phyloP scores from a whole-genome alignment of 2,113 vertebrate genomes.

The Sapayoa aenigma region DNA sequence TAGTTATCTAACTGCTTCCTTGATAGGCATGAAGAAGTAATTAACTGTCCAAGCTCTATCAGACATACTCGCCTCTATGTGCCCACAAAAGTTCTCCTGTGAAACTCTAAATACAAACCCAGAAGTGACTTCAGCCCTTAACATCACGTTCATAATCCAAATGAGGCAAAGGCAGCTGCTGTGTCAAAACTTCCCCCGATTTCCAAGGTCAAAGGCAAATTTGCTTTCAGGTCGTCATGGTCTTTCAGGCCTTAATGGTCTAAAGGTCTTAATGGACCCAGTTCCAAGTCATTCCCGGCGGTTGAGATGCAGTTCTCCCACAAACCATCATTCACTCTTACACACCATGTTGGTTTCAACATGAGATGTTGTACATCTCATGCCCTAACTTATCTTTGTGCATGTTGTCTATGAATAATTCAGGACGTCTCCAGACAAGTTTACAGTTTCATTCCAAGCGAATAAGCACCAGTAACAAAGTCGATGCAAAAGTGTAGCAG shows the following conservation, averaged over 20 bases:
- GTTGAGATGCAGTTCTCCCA: neutral
- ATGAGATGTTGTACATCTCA: conserved; percentile 17
- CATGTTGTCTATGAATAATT: conserved; percentile 62
- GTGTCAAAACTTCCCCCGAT: neutral
- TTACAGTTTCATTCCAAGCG: conserved; percentile 68
- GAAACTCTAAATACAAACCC: neutral
- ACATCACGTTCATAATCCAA: neutral
- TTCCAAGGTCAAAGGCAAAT: neutral
- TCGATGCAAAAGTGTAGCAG: conserved; percentile 41
- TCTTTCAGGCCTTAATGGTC: neutral
- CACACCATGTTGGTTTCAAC: conserved; percentile 12
- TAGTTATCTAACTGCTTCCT: conserved; percentile 29
- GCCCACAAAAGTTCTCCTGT: neutral
- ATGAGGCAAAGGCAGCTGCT: neutral
- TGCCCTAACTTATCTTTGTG: conserved; percentile 66
- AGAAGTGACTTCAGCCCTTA: neutral
- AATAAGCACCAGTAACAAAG: conserved; percentile 64
- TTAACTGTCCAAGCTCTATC: neutral
- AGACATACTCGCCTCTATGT: neutral
- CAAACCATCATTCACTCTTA: neutral
- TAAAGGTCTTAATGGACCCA: neutral
- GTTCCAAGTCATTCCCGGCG: neutral
- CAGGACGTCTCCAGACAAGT: conserved; percentile 70
- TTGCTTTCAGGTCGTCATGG: neutral
- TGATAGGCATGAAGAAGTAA: neutral